Evolutionary conservation across 2,113 vertebrate species (phyloP).

Genomic region (Carettochelys insculpta): DNA sequence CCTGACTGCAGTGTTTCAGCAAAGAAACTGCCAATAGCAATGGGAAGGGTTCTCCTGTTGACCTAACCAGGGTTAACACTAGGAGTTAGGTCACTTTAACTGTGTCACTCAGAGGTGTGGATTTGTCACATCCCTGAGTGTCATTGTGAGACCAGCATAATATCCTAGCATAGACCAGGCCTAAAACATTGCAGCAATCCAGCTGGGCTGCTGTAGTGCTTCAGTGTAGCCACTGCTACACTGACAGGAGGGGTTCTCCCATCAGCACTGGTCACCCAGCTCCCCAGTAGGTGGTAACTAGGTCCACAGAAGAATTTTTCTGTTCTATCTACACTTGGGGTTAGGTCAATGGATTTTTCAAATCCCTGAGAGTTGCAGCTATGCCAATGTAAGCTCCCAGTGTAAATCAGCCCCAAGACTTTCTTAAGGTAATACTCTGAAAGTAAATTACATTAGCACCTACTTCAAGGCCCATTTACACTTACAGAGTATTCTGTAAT

Average conservation of each 20-base stretch:
- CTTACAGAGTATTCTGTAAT: not conserved
- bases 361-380: not conserved
- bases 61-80: not conserved
- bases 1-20: not conserved
- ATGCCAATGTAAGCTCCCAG: not conserved
- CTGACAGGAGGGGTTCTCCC: not conserved
- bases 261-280: not conserved
- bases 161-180: not conserved
- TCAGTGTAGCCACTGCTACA: not conserved
- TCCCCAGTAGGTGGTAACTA: not conserved
- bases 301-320: not conserved
- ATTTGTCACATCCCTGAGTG: not conserved
- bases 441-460: constrained; percentile 21
- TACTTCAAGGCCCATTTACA: constrained; percentile 35
- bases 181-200: not conserved
- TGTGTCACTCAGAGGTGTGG: not conserved
- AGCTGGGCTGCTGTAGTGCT: not conserved
- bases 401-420: not conserved
- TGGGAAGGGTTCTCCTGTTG: not conserved
- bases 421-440: not conserved
- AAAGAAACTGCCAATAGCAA: not conserved
- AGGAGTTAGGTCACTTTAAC: not conserved
- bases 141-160: not conserved
- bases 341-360: not conserved
- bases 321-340: not conserved